Percentiles rank a stretch among this genome's conserved stretches.
Conservation (phyloP, 2,888 invertebrate genomes). For the Xanthia togata region DNA sequence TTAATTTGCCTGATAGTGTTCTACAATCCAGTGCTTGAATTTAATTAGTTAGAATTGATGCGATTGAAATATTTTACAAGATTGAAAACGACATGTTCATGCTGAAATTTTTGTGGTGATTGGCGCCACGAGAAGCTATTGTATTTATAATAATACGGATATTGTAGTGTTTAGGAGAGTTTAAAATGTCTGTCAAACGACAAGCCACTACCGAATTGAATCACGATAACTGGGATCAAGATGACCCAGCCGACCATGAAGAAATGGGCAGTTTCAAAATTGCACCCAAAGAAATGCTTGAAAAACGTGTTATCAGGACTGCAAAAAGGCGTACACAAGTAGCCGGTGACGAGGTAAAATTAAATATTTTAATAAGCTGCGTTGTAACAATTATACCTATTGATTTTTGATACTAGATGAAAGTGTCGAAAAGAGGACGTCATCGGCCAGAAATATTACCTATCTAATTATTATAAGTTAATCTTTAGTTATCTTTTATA, state of each 20-base stretch:
- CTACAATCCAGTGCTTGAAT: slow-evolving; percentile 18
- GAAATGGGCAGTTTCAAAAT: slow-evolving; percentile 93
- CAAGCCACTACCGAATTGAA: slow-evolving; percentile 94
- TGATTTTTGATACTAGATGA: background rate
- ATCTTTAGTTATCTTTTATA: background rate
- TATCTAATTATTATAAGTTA: too few species aligned
- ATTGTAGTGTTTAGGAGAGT: slow-evolving; percentile 15
- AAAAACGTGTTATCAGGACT: slow-evolving; percentile 94
- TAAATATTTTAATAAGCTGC: background rate
- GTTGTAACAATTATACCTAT: background rate
- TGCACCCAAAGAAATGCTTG: slow-evolving; percentile 92
- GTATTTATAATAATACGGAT: slow-evolving; percentile 13
- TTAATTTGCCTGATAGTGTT: slow-evolving; percentile 9
- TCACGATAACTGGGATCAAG: slow-evolving; percentile 96
- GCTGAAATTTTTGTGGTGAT: slow-evolving; percentile 51
- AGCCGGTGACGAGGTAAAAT: slow-evolving; percentile 68
- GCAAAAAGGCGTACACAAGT: slow-evolving; percentile 92
- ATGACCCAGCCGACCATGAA: slow-evolving; percentile 92
- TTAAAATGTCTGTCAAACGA: slow-evolving; percentile 93
- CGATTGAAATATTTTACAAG: slow-evolving; percentile 26
- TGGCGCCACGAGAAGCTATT: slow-evolving; percentile 51
- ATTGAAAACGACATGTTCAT: slow-evolving; percentile 53
- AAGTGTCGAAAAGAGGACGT: background rate
- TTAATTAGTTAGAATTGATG: slow-evolving; percentile 9
- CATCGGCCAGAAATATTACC: background rate